Conservation (phyloP, 2,797 vertebrate species). For the Falco rusticolus region DNA sequence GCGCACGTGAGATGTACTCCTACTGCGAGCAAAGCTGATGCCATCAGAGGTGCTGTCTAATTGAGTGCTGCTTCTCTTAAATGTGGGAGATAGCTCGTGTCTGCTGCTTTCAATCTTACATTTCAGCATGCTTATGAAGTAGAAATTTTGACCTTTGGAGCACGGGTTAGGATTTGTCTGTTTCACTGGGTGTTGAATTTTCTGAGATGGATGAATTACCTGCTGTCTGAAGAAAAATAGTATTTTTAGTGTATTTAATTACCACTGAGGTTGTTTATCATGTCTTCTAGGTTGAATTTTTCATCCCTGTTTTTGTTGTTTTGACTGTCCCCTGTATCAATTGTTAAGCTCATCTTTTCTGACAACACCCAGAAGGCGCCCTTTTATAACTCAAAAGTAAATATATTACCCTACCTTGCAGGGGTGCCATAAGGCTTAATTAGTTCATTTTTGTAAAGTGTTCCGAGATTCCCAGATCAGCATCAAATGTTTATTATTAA, state of each 20-base stretch:
- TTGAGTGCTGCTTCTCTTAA: background rate
- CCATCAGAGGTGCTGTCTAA: background rate
- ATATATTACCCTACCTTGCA: conserved; percentile 54
- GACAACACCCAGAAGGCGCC: conserved; percentile 41
- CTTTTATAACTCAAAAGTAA: conserved; percentile 64
- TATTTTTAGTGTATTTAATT: background rate
- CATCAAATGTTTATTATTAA: conserved; percentile 67
- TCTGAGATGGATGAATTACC: background rate
- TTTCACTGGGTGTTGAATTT: background rate
- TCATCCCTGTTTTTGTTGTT: background rate
- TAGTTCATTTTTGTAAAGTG: conserved; percentile 54
- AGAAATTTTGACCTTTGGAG: background rate
- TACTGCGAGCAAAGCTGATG: background rate
- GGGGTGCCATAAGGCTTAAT: conserved; percentile 56
- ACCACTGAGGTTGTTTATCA: background rate
- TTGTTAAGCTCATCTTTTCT: conserved; percentile 20
- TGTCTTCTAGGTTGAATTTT: background rate
- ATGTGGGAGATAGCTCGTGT: background rate
- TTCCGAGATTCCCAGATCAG: conserved; percentile 48
- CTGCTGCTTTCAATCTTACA: background rate
- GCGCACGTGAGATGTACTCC: rapidly evolving
- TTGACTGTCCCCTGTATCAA: conserved; percentile 16
- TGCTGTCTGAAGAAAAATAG: background rate
- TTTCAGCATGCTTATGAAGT: background rate
- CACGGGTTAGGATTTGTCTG: background rate